Base-by-base conservation (phyloP, 2,797 vertebrate genomes). In the Eutrigla gurnardus region DNA sequence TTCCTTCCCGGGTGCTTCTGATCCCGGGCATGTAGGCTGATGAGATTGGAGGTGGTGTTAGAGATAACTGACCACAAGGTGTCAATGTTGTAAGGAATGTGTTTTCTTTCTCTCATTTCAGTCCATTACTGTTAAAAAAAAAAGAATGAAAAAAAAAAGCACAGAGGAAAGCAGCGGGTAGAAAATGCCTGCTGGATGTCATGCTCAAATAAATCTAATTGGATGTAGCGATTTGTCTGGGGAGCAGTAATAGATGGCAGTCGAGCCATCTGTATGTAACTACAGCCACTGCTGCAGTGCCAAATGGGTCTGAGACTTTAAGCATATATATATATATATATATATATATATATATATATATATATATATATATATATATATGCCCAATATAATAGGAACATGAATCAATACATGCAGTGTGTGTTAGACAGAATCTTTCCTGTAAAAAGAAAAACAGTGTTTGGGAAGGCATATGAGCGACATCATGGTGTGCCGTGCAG, bases 21-120 rank as follows among this genome's bases (percentile, higher is more conserved):
- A 80, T 67, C 17, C 69, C 25, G 25, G 40, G 79, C 71, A 32
- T 72, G 54, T 18, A 25, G 49, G 53, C 70, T 85, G 77, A 78
- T 79, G 71, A 78, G 62, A 75, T 81, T 39, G 45, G 7, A 68
- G 80, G 73, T 79, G 39, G 46, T 77, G 71, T 71, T 77, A 36
- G 64, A 87, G 42, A 66, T 52, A 60, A 74, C 46, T 84, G 87
- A 86, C 88, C 90, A 90, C 88, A 86, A 90, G 90, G 89, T 91
- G 91, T 93, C 89, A 90, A 89, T 90, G 88, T 88, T 91, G 86
- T 74, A 35, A 47, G 83, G 76, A 47, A 65, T 59, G 46, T 73
- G n/a, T 70, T 65, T 79, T 9, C 13, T 54, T 17, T 4, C 35
- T 10, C 7, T 80, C 81, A 68, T 80, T 68, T 82, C 49, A 49